Percentiles rank a stretch among this genome's conserved stretches.
Conservation (phyloP, 1,140 invertebrate species). For the Mizuhopecten yessoensis region DNA sequence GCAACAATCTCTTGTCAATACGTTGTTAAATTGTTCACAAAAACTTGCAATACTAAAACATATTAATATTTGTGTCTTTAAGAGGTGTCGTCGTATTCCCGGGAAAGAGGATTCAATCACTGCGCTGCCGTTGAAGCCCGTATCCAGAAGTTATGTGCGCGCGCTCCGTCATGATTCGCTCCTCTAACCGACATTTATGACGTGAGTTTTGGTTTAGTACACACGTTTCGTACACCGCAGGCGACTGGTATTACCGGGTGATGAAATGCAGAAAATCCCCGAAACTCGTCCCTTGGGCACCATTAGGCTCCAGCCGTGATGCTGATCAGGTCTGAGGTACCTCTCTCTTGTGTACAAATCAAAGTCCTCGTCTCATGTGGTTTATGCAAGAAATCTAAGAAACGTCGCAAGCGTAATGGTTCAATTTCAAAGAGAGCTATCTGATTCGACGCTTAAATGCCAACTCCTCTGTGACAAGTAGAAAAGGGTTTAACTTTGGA, state of each 20-base stretch:
- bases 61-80: not conserved
- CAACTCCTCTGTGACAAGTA: no score
- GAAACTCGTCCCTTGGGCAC: not conserved
- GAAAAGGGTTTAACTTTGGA: no score
- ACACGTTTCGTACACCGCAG: slow-evolving; percentile 11
- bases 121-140: not conserved
- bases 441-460: no score
- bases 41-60: not conserved
- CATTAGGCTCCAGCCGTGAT: not conserved
- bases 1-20: not conserved
- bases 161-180: slow-evolving; percentile 19
- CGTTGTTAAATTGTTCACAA: not conserved
- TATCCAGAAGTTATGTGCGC: slow-evolving; percentile 31
- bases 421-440: no score
- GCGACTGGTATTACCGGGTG: not conserved
- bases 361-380: not conserved
- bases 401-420: not conserved
- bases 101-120: not conserved
- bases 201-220: not conserved
- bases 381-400: not conserved
- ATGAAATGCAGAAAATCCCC: slow-evolving; percentile 25
- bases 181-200: slow-evolving; percentile 33
- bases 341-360: not conserved
- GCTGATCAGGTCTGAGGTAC: slow-evolving; percentile 27
- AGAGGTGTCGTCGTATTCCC: not conserved